These are phyloP conservation scores for Platysternon megacephalum DNA, from an alignment of 2,113 vertebrate genomes.

Conservation along the genomic window DNA sequence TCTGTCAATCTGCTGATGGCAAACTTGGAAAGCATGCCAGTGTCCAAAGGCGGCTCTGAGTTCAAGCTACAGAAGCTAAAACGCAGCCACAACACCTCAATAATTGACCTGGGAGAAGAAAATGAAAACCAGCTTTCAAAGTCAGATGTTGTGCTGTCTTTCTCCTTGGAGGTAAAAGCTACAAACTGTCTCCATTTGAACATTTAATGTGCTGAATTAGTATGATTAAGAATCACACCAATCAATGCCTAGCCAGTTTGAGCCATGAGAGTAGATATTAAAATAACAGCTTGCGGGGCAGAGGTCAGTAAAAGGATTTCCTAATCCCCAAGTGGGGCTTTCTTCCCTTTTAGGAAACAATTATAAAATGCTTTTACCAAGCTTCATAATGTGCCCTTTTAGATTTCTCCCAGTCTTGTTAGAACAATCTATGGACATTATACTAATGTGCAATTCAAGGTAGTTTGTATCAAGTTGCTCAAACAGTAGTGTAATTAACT, in stretches of 20 bases:
- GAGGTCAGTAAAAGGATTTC: background rate
- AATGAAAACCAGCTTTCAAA: conserved; percentile 98
- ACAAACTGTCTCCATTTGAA: background rate
- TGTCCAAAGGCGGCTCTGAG: conserved; percentile 95
- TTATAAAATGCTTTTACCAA: background rate
- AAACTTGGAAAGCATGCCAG: conserved; percentile 98
- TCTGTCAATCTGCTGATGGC: conserved; percentile 99
- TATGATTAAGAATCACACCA: background rate
- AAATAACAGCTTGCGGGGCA: conserved; percentile 8
- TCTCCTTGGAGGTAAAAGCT: conserved; percentile 93
- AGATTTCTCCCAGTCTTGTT: background rate
- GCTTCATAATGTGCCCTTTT: background rate
- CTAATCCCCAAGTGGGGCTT: background rate
- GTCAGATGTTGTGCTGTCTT: conserved; percentile 95
- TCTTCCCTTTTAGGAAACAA: background rate
- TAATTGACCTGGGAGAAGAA: conserved; percentile 99
- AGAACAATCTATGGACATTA: background rate
- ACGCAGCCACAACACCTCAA: conserved; percentile 96
- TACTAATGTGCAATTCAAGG: background rate
- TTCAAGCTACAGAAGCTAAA: conserved; percentile 99
- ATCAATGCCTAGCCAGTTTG: background rate
- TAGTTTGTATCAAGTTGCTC: background rate
- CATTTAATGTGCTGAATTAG: background rate
- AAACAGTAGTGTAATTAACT: background rate
- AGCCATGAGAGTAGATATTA: background rate